Conservation (phyloP, 2,888 invertebrate species). For the Agelastica alni region DNA sequence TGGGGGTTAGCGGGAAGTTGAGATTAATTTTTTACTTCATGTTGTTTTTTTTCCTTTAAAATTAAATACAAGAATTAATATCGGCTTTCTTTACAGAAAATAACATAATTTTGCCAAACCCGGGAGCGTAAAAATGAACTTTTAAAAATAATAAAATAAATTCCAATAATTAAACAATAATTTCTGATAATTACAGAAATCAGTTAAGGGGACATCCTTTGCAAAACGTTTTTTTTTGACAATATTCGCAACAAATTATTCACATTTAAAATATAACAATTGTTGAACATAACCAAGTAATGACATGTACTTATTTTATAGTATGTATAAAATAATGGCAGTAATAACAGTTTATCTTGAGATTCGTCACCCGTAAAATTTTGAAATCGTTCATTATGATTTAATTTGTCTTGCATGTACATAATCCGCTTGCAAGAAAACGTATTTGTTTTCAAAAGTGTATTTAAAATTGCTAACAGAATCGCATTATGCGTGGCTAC, state of each 20-base stretch:
- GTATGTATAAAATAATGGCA: constrained; percentile 28
- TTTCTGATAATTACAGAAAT: constrained; percentile 12
- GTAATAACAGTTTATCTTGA: constrained; percentile 24
- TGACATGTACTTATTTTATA: constrained; percentile 25
- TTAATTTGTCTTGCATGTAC: constrained; percentile 29
- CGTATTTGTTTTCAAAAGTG: neutral
- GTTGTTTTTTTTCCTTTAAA: too few species aligned
- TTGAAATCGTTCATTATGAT: constrained; percentile 22
- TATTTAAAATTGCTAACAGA: constrained; percentile 13
- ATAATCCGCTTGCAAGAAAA: constrained; percentile 20
- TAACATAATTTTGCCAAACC: too few species aligned
- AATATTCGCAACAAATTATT: constrained; percentile 6
- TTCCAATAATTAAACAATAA: constrained; percentile 11
- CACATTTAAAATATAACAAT: neutral
- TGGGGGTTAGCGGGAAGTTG: too few species aligned
- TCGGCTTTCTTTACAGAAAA: too few species aligned
- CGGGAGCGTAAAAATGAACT: too few species aligned
- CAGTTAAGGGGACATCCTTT: neutral
- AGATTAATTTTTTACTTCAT: too few species aligned
- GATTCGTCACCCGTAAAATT: constrained; percentile 29
- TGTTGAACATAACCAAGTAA: constrained; percentile 21
- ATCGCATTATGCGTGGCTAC: too few species aligned
- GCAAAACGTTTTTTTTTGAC: constrained; percentile 7
- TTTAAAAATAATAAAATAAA: too few species aligned
- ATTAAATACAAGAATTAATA: too few species aligned